Percentiles rank a stretch among this genome's conserved stretches.
Conservation (phyloP, 1,140 invertebrate genomes). For the Heliothis virescens region DNA sequence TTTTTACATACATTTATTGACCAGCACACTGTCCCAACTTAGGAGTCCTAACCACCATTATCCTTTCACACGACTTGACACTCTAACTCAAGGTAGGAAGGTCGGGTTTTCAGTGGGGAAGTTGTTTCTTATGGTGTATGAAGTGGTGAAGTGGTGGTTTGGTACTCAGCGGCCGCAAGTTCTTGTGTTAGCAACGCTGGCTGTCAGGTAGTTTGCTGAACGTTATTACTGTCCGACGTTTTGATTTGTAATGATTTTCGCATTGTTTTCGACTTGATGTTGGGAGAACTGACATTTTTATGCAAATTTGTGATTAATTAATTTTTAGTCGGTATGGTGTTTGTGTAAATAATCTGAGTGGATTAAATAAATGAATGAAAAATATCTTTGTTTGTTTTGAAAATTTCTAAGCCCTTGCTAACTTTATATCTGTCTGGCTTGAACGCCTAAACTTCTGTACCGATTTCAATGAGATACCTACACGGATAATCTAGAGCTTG, state of each 20-base stretch:
- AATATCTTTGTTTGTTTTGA: background rate
- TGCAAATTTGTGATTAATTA: conserved; percentile 25
- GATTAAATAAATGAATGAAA: background rate
- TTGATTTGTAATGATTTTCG: conserved; percentile 55
- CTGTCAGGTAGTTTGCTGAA: conserved; percentile 52
- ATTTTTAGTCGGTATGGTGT: background rate
- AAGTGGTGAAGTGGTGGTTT: background rate
- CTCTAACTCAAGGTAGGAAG: background rate
- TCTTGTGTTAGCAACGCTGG: conserved; percentile 42
- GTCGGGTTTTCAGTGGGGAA: conserved; percentile 16
- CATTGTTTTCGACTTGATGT: conserved; percentile 24
- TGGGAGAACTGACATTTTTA: conserved; percentile 24
- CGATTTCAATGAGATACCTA: too few species aligned
- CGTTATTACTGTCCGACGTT: conserved; percentile 53
- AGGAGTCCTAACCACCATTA: conserved; percentile 36
- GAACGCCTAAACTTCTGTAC: too few species aligned
- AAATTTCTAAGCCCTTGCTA: background rate
- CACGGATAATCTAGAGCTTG: too few species aligned
- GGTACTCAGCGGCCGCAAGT: conserved; percentile 39
- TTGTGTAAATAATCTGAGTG: background rate
- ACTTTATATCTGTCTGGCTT: too few species aligned
- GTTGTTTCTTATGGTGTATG: background rate
- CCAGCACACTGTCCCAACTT: conserved; percentile 49
- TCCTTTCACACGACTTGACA: background rate
- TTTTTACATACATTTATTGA: conserved; percentile 78